Percentiles rank a stretch among this genome's conserved stretches.
Evolutionary conservation across 1,140 invertebrate species (phyloP).

Genomic region (Agraylea sexmaculata): DNA sequence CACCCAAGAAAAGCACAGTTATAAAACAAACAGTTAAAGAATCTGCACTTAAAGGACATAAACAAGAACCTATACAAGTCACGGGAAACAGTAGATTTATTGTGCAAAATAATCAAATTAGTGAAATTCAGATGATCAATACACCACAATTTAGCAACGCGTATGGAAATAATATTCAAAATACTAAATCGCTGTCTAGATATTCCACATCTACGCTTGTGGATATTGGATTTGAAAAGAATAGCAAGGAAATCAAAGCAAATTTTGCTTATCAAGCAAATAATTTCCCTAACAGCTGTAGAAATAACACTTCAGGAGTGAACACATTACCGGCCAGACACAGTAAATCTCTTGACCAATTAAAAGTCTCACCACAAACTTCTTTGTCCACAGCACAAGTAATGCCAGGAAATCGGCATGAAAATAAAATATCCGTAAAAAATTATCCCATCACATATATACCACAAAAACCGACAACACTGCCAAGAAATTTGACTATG

Average conservation of each 20-base stretch:
- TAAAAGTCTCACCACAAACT: slow-evolving; percentile 38
- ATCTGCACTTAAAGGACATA: slow-evolving; percentile 26
- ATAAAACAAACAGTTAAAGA: slow-evolving; percentile 37
- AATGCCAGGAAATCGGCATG: slow-evolving; percentile 6
- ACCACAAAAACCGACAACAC: slow-evolving; percentile 32
- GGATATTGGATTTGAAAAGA: slow-evolving; percentile 28
- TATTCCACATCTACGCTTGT: slow-evolving; percentile 46
- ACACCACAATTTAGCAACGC: too few species aligned
- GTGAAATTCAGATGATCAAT: slow-evolving; percentile 36
- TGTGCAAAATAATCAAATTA: slow-evolving; percentile 41
- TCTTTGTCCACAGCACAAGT: slow-evolving; percentile 2
- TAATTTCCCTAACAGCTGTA: not conserved
- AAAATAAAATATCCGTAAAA: too few species aligned
- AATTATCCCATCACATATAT: slow-evolving; percentile 13
- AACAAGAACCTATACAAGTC: slow-evolving; percentile 35
- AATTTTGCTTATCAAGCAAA: slow-evolving; percentile 3
- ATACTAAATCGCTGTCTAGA: slow-evolving; percentile 39
- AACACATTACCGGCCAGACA: slow-evolving; percentile 54
- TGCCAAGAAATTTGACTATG: slow-evolving; percentile 36
- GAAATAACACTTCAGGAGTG: slow-evolving; percentile 28
- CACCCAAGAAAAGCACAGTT: slow-evolving; percentile 31
- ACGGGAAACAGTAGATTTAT: slow-evolving; percentile 39
- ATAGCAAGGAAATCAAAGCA: not conserved
- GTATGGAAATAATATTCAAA: slow-evolving; percentile 34
- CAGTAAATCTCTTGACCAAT: slow-evolving; percentile 68